Evolutionary conservation across 2,797 vertebrate species (phyloP), one percentile per base, ranked within the genome.

Genomic region (Micropoecilia bifurca): DNA sequence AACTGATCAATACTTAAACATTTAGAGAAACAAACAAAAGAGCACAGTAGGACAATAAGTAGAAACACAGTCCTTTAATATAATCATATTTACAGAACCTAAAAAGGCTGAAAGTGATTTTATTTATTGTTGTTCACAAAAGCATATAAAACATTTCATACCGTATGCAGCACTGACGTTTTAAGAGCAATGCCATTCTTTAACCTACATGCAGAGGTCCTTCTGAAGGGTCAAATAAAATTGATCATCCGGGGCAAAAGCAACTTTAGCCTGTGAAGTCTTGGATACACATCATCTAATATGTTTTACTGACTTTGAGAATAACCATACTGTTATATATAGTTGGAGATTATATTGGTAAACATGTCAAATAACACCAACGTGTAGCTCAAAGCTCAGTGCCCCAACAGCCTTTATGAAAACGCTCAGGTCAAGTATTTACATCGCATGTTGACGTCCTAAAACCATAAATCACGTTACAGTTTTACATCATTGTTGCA

Each of bases 21-120:
- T 43, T 25, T 6, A 1, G 9, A 0, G 3, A 30, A 45, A 14
- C 0, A 16, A 74, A 72, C 36, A 36, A 46, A 72, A 28, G 39
- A 46, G 30, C 76, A 76, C 20, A 77, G 14, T 47, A 36, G 74
- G 12, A 81, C 6, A 41, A 71, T 25, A 71, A 43, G 63, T 92
- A 90, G 43, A 91, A 94, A 94, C 86, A 91, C 91, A 83, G 81
- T 76, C 89, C 87, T 95, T 95, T 95, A 95, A 92, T 94, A 92
- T 82, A 75, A 63, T 81, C 84, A 91, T 89, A 87, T 91, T 83
- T 89, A 89, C 85, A 90, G 88, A 48, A 76, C 78, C 76, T 89
- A 87, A 89, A 45, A 76, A 81, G 63, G 76, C 79, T 88, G 73
- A 84, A 66, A 66, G 69, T 77, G 48, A 81, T 71, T 55, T 39